Evolutionary conservation across 2,113 vertebrate species (phyloP).

Genomic region (Psilopsiagon aurifrons): DNA sequence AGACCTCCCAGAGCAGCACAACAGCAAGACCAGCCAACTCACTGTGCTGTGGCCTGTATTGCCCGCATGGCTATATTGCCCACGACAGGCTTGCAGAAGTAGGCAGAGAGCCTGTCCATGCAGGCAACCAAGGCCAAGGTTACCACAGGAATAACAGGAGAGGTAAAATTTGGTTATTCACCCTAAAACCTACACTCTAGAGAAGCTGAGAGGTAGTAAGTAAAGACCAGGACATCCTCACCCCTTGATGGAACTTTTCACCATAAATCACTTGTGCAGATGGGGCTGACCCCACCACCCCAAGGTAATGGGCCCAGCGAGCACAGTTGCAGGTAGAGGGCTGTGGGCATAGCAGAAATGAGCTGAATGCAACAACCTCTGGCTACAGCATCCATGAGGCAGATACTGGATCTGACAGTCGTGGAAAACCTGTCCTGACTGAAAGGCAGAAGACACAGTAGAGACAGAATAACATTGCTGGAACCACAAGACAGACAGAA

Average conservation of each 20-base stretch:
- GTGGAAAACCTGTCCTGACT: background rate
- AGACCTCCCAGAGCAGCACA: rapidly evolving
- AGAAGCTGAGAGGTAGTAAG: background rate
- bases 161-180: background rate
- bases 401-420: background rate
- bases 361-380: background rate
- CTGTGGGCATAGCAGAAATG: background rate
- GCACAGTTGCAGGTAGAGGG: background rate
- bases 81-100: background rate
- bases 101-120: background rate
- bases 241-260: background rate
- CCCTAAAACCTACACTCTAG: background rate
- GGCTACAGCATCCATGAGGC: background rate
- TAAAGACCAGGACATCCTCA: background rate
- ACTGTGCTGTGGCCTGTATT: background rate
- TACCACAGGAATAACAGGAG: background rate
- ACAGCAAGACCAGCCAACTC: background rate
- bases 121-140: background rate
- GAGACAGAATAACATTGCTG: background rate
- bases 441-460: background rate
- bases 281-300: background rate
- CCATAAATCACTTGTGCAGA: background rate
- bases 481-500: background rate
- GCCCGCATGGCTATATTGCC: background rate
- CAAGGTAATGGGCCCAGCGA: rapidly evolving